Evolutionary conservation across 1,140 invertebrate genomes (phyloP), one percentile per base, ranked within the genome.

Genomic region (Solen grandis): DNA sequence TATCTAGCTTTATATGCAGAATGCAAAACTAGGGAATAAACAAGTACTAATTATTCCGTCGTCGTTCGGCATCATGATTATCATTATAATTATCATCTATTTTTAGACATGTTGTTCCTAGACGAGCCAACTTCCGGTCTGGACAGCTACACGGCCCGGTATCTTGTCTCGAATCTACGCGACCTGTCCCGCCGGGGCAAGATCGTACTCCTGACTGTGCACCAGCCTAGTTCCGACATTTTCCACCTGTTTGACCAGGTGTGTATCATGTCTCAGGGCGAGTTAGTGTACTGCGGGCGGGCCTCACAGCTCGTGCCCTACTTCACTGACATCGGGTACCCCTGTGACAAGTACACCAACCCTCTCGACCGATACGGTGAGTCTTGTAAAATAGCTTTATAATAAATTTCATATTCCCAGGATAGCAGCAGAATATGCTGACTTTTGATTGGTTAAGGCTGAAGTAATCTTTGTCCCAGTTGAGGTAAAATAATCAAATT

Each of bases 91-190:
- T n/a, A n/a, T n/a, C n/a, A n/a, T n/a, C n/a, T n/a, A 10, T 60
- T 55, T 54, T 38, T 74, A 88, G 86, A 86, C 27, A 87, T 88
- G 13, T 46, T 88, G 8, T 74, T 88, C 0, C 74, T 88, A 16
- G 88, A 88, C 65, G 88, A 88, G 52, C 88, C 88, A 0, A 88
- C 87, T 5, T 83, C 87, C 1, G 87, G 87, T 14, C 65, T 88
- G 16, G 87, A 88, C 72, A 84, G 86, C 60, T 86, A 86, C 59
- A 88, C 87, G 5, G 86, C 87, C 1, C 83, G 83, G 4, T 77
- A 88, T 59, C 79, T 88, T 25, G 87, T 88, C 14, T 50, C 66
- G 14, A 86, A 78, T 60, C 65, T 88, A 0, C 78, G 74, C 19
- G 69, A 85, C 14, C 74, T 88, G 8, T 84, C 87, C 14, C 65